These are phyloP conservation scores for Heliconius congener DNA, from an alignment of 1,140 invertebrate species.

Conservation along the genomic window DNA sequence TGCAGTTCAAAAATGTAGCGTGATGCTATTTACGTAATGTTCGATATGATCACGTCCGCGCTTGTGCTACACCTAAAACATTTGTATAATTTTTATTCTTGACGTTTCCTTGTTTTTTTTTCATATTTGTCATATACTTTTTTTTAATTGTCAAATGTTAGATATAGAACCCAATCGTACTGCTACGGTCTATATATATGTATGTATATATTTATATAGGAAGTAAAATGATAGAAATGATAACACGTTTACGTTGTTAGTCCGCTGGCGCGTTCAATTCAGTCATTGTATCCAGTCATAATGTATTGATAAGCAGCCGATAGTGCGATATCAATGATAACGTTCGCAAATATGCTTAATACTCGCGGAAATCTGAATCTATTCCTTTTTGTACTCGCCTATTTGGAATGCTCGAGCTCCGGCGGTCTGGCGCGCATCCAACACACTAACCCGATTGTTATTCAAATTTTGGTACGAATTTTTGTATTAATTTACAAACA, in stretches of 20 bases:
- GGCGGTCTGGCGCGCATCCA: slow-evolving; percentile 26
- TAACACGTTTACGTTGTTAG: not conserved
- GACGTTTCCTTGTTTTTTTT: not conserved
- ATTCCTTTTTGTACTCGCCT: slow-evolving; percentile 16
- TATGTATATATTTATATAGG: not conserved
- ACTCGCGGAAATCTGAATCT: slow-evolving; percentile 8
- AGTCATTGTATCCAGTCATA: not conserved
- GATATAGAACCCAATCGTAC: not conserved
- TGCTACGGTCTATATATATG: too few species aligned
- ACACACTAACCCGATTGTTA: slow-evolving; percentile 26
- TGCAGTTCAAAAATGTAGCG: not conserved
- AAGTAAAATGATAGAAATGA: not conserved
- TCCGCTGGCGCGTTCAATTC: not conserved
- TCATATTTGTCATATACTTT: too few species aligned
- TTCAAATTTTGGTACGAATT: slow-evolving; percentile 29
- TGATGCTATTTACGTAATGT: slow-evolving; percentile 6
- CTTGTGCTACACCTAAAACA: not conserved
- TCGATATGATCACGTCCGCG: not conserved
- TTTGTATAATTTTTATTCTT: not conserved
- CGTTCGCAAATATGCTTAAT: slow-evolving; percentile 7
- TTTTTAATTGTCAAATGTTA: too few species aligned
- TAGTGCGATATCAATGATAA: slow-evolving; percentile 24
- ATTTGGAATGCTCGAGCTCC: slow-evolving; percentile 14
- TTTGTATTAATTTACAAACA: slow-evolving; percentile 36
- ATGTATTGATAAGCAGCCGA: slow-evolving; percentile 19